These are phyloP conservation scores for Dendrolimus pini DNA, from an alignment of 2,888 invertebrate genomes.

Conservation along the genomic window DNA sequence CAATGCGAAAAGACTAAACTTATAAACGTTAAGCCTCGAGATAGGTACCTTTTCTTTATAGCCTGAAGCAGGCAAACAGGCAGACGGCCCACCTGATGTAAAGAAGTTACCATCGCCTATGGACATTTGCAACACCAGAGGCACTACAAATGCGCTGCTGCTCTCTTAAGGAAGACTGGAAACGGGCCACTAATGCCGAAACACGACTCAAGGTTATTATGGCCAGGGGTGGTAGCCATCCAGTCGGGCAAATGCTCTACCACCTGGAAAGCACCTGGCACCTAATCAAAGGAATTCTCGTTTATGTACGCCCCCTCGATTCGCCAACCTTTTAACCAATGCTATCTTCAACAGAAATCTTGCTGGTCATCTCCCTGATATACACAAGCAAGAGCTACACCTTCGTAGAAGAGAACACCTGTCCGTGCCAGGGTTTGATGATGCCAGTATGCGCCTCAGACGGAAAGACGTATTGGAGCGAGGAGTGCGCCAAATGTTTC, in stretches of 20 bases:
- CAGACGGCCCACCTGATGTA: too few species aligned
- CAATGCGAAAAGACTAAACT: too few species aligned
- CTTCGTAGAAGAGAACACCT: constrained; percentile 11
- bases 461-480: constrained; percentile 26
- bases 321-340: constrained; percentile 2
- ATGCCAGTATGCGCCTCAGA: constrained; percentile 24
- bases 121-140: too few species aligned
- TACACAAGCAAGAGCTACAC: constrained; percentile 6
- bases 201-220: background rate
- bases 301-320: too few species aligned
- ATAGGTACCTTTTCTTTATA: too few species aligned
- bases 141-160: too few species aligned
- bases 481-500: constrained; percentile 25
- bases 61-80: too few species aligned
- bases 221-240: background rate
- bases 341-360: constrained; percentile 6
- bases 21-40: too few species aligned
- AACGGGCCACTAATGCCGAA: too few species aligned
- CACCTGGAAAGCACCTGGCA: background rate
- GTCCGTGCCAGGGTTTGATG: constrained; percentile 14
- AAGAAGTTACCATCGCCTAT: too few species aligned
- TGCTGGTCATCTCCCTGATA: constrained; percentile 6
- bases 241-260: background rate
- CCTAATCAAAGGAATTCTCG: too few species aligned
- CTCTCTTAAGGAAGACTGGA: too few species aligned